phyloP scores from a whole-genome alignment of 2,797 vertebrate genomes.

The Rhyacichthys aspro region DNA sequence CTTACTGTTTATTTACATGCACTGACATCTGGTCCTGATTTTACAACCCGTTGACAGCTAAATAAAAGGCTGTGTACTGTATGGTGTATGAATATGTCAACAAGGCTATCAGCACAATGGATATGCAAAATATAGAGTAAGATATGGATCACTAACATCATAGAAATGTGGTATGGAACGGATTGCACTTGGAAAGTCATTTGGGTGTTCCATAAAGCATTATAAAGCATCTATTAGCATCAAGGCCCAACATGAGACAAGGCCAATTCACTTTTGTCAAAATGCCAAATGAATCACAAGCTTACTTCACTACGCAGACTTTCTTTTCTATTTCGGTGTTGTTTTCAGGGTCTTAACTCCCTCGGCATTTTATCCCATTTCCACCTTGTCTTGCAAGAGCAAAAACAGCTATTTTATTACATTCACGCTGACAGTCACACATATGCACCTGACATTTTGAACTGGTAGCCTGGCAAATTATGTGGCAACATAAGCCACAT shows the following conservation, averaged over 20 bases:
- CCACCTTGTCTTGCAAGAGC: neutral
- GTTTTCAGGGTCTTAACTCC: no score
- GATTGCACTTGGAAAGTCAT: conserved; percentile 4
- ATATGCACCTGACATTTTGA: no score
- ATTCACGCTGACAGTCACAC: no score
- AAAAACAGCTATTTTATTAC: neutral
- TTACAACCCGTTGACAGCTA: conserved; percentile 12
- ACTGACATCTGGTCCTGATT: neutral
- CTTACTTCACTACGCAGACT: no score
- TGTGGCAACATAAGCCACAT: no score
- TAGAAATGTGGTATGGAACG: neutral
- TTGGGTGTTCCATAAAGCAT: neutral
- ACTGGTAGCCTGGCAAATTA: no score
- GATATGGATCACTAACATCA: conserved; percentile 8
- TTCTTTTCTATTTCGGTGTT: no score
- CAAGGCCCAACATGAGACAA: neutral
- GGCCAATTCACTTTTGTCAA: neutral
- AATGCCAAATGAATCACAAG: neutral
- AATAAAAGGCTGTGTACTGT: neutral
- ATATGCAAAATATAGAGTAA: conserved; percentile 14
- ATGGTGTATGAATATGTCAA: neutral
- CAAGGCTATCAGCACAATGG: neutral
- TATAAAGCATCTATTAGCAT: no score
- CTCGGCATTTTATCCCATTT: no score
- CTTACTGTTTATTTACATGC: neutral